phyloP scores from a whole-genome alignment of 2,888 invertebrate genomes.

The Ganaspis brasiliensis region DNA sequence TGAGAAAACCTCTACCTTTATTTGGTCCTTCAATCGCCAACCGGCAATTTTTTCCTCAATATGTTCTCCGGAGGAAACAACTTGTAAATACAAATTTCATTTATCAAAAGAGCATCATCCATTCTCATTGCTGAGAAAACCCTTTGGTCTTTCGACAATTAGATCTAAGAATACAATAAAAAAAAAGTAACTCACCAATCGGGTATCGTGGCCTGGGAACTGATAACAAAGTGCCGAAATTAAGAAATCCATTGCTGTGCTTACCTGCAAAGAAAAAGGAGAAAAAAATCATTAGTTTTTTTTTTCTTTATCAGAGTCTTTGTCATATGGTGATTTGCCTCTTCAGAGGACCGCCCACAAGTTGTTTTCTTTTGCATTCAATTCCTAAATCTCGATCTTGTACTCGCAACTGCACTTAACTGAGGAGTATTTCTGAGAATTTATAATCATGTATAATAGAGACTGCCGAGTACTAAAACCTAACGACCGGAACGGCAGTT shows the following conservation, averaged over 20 bases:
- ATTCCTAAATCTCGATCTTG: conserved; percentile 17
- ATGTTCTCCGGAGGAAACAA: background rate
- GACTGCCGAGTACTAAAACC: conserved; percentile 24
- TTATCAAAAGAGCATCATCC: background rate
- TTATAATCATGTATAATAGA: conserved; percentile 29
- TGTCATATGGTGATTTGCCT: too few species aligned
- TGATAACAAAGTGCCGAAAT: background rate
- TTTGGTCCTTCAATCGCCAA: conserved; percentile 53
- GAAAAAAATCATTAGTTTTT: conserved; percentile 18
- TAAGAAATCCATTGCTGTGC: conserved; percentile 47
- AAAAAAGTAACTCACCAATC: background rate
- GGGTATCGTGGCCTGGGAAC: background rate
- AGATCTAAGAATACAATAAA: too few species aligned
- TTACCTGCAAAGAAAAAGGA: conserved; percentile 68
- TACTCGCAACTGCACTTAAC: conserved; percentile 8
- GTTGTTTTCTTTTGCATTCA: background rate
- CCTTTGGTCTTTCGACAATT: too few species aligned
- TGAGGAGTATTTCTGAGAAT: conserved; percentile 23
- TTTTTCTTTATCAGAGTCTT: conserved; percentile 18
- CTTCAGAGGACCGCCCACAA: background rate
- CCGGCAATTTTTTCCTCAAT: conserved; percentile 8
- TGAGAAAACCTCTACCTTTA: conserved; percentile 64
- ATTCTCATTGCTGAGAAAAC: too few species aligned
- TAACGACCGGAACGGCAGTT: conserved; percentile 39
- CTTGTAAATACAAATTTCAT: background rate